These are phyloP conservation scores for Epistrophella euchroma DNA, from an alignment of 2,888 invertebrate species.

Conservation along the genomic window DNA sequence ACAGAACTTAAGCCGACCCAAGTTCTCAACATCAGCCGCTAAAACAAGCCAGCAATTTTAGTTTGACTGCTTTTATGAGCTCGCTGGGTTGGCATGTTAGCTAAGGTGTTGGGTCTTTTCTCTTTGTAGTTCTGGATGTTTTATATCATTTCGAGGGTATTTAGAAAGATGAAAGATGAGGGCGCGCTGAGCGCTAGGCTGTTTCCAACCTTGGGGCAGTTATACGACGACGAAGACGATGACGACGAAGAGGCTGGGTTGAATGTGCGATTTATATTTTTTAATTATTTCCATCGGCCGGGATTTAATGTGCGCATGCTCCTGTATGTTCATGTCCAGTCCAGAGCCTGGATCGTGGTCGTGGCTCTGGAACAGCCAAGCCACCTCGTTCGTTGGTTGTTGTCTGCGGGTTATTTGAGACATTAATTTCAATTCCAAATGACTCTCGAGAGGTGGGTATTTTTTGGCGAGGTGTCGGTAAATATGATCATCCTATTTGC, in stretches of 20 bases:
- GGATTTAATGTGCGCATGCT: conserved; percentile 67
- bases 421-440: conserved; percentile 76
- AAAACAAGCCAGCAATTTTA: conserved; percentile 64
- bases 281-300: conserved; percentile 74
- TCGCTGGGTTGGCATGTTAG: conserved; percentile 27
- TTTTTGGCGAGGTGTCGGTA: conserved; percentile 73
- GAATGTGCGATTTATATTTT: conserved; percentile 75
- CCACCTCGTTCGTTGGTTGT: not conserved
- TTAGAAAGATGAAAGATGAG: conserved; percentile 76
- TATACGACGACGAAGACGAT: not conserved
- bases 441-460: conserved; percentile 68
- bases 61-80: conserved; percentile 52
- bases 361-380: not conserved
- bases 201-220: conserved; percentile 49
- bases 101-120: conserved; percentile 15
- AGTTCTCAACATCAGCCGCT: conserved; percentile 14
- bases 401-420: conserved; percentile 72
- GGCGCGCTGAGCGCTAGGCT: conserved; percentile 45
- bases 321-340: conserved; percentile 47
- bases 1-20: conserved; percentile 57
- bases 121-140: conserved; percentile 21
- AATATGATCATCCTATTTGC: conserved; percentile 70
- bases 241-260: conserved; percentile 67
- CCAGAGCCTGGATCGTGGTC: conserved; percentile 12
- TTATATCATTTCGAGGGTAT: conserved; percentile 68